Base-by-base conservation (phyloP, 1,140 invertebrate species). In the Drosophila gunungcola region DNA sequence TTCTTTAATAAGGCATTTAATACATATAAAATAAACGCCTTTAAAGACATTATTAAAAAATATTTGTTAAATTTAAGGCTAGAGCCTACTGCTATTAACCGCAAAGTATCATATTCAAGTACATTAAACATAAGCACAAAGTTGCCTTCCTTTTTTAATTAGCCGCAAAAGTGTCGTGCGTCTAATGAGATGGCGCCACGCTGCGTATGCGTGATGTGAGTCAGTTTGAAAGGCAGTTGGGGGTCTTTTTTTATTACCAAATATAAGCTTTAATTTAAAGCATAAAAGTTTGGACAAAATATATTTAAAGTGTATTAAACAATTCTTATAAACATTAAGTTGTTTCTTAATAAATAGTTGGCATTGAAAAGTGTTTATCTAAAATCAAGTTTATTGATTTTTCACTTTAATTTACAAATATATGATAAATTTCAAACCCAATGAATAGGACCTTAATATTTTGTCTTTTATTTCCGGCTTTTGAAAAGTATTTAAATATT, bases 101-200 rank as follows among this genome's bases (percentile, higher is more conserved):
- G 36, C 60, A 65, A 49, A 56, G 43, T 41, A 27, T 67, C 27
- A 65, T 69, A 32, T 34, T 4, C 32, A 6, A 25, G 21, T 36
- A 9, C 16, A 56, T 36, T 38, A 29, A 9, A 16, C n/a, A 65
- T 34, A 11, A 36, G 32, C 21, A 16, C 38, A 34, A 12, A 3
- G 21, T 5, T 3, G 7, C 10, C 54, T 45, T 34, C 13, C 13
- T 3, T 41, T 64, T 67, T 65, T 67, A 67, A 67, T 67, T 67
- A 67, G 60, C 64, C 64, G n/a, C 64, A 51, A 65, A 64, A 67
- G 60, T 49, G 60, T 41, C 39, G 43, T 48, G 43, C 36, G 36
- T 12, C 9, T 67, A 67, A 67, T 67, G 61, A 52, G 45, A 36
- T 12, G 36, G n/a, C 16, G 3, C 42, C 63, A 67, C 36, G 27